Conservation (phyloP, 2,797 vertebrate species). For the Crax fasciolata region DNA sequence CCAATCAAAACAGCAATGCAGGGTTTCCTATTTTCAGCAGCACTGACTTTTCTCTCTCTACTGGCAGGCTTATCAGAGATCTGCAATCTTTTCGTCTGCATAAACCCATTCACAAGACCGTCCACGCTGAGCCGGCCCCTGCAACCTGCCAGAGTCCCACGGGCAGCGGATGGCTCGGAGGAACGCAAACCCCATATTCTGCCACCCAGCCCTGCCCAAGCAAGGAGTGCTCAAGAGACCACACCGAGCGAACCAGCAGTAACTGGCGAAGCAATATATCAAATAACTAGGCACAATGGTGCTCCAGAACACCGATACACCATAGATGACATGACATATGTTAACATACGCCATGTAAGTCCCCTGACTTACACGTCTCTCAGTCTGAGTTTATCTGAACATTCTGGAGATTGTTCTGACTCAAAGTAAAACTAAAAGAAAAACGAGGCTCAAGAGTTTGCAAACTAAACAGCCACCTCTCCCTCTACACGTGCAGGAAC, state of each 20-base stretch:
- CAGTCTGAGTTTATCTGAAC: background rate
- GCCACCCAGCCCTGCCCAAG: background rate
- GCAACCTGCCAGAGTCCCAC: fast-evolving
- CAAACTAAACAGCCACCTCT: slow-evolving; percentile 54
- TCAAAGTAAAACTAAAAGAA: slow-evolving; percentile 40
- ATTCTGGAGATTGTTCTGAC: slow-evolving; percentile 11
- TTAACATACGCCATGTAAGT: background rate
- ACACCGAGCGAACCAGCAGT: background rate
- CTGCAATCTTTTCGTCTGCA: background rate
- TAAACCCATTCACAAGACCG: background rate
- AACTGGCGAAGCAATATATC: background rate
- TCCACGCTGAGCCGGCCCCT: background rate
- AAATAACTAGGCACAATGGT: background rate
- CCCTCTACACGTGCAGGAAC: slow-evolving; percentile 34
- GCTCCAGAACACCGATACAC: background rate
- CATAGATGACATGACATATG: background rate
- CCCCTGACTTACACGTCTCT: background rate
- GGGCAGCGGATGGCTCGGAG: fast-evolving
- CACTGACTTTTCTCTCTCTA: background rate
- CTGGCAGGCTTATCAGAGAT: background rate
- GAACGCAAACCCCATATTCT: background rate
- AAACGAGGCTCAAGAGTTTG: slow-evolving; percentile 33
- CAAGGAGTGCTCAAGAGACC: background rate
- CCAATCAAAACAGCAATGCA: background rate
- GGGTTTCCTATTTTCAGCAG: background rate